A percentile compares a stretch with the other conserved stretches of the same genome.
Evolutionary conservation across 2,113 vertebrate species (phyloP).

Genomic region (Neodon shergylaensis): DNA sequence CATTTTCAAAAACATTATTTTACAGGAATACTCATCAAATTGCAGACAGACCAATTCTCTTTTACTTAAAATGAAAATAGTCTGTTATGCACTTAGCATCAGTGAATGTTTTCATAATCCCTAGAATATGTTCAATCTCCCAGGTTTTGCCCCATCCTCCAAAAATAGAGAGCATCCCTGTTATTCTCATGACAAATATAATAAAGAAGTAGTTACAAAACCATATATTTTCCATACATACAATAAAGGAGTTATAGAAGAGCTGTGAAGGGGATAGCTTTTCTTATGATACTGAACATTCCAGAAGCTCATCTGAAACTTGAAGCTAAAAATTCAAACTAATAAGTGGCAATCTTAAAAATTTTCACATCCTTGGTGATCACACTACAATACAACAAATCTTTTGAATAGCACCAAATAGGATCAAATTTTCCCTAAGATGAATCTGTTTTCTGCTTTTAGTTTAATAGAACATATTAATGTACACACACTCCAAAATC

Average conservation of each 20-base stretch:
- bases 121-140: neutral
- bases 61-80: constrained; percentile 50
- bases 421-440: neutral
- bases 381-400: neutral
- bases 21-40: constrained; percentile 11
- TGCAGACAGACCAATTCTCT: constrained; percentile 16
- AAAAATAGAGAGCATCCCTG: neutral
- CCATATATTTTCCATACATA: neutral
- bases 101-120: constrained; percentile 27
- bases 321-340: constrained; percentile 45
- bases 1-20: constrained; percentile 17
- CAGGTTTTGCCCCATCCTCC: neutral
- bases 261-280: neutral
- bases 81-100: neutral
- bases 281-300: neutral
- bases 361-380: neutral
- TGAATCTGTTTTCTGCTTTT: constrained; percentile 39
- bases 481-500: neutral
- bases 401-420: constrained; percentile 7
- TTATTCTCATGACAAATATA: neutral
- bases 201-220: neutral
- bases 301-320: neutral
- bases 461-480: constrained; percentile 10
- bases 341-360: neutral
- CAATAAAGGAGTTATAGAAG: neutral